These are phyloP conservation scores for Campoletis sonorensis DNA, from an alignment of 1,140 invertebrate species.

Conservation along the genomic window DNA sequence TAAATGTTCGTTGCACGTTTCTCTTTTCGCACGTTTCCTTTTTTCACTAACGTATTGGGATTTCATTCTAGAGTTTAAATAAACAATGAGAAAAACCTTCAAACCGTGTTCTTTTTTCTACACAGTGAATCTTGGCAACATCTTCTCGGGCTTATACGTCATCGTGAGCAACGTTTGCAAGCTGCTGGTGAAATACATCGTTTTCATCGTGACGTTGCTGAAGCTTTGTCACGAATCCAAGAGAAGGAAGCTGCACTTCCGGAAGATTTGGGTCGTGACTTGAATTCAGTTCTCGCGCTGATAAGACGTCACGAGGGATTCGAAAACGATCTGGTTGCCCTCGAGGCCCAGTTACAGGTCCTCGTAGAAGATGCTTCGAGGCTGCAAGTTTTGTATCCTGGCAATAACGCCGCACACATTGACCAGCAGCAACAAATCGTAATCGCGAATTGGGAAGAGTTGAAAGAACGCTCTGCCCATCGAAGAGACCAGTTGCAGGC, in stretches of 20 bases:
- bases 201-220: conserved; percentile 97
- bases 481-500: conserved; percentile 89
- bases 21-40: conserved; percentile 29
- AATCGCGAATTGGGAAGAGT: conserved; percentile 89
- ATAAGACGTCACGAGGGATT: conserved; percentile 94
- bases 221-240: conserved; percentile 92
- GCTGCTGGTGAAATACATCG: conserved; percentile 97
- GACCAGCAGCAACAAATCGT: conserved; percentile 90
- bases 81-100: neutral
- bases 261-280: conserved; percentile 90
- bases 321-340: conserved; percentile 95
- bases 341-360: conserved; percentile 94
- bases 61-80: neutral
- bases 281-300: conserved; percentile 90
- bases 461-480: conserved; percentile 89
- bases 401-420: conserved; percentile 93
- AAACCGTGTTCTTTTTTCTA: neutral
- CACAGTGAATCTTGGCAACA: conserved; percentile 90
- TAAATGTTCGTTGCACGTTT: conserved; percentile 34
- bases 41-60: neutral
- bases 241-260: conserved; percentile 91
- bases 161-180: conserved; percentile 89
- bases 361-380: conserved; percentile 94
- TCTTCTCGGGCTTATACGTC: conserved; percentile 89
- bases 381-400: conserved; percentile 93